Evolutionary conservation across 2,113 vertebrate genomes (phyloP).

Genomic region (Spea bombifrons): DNA sequence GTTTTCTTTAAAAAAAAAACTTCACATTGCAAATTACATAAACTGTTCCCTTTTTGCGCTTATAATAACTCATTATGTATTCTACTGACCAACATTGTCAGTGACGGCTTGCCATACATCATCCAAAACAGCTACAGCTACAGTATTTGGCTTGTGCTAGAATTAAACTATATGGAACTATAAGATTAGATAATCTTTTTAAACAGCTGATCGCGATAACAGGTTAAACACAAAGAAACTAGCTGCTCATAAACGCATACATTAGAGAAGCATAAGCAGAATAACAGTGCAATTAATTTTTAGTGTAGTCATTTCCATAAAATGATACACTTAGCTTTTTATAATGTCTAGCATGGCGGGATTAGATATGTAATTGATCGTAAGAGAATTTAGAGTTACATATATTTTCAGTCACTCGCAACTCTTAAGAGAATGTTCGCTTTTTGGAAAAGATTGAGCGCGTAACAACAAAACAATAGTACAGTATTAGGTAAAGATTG

Average conservation of each 20-base stretch:
- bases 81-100: background rate
- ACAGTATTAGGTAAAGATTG: too few relatives aligned
- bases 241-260: slow-evolving; percentile 34
- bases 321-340: slow-evolving; percentile 42
- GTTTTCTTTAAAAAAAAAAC: background rate
- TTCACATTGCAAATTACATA: background rate
- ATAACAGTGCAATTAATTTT: slow-evolving; percentile 46
- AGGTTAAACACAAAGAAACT: slow-evolving; percentile 27
- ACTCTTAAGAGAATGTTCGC: too few relatives aligned
- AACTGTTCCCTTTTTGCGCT: background rate
- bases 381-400: slow-evolving; percentile 27
- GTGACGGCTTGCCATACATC: background rate
- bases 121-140: background rate
- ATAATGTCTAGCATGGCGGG: slow-evolving; percentile 28
- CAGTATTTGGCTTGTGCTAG: background rate
- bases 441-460: too few relatives aligned
- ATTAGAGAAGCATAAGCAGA: slow-evolving; percentile 39
- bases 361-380: slow-evolving; percentile 40
- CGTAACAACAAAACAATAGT: too few relatives aligned
- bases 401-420: slow-evolving; percentile 12
- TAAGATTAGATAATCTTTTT: slow-evolving; percentile 10
- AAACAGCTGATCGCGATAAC: slow-evolving; percentile 18
- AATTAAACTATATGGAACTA: background rate
- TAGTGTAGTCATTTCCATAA: slow-evolving; percentile 38
- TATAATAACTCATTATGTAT: background rate